Evolutionary conservation across 2,888 invertebrate genomes (phyloP), one percentile per base, ranked within the genome.

Genomic region (Abscondita cerata): DNA sequence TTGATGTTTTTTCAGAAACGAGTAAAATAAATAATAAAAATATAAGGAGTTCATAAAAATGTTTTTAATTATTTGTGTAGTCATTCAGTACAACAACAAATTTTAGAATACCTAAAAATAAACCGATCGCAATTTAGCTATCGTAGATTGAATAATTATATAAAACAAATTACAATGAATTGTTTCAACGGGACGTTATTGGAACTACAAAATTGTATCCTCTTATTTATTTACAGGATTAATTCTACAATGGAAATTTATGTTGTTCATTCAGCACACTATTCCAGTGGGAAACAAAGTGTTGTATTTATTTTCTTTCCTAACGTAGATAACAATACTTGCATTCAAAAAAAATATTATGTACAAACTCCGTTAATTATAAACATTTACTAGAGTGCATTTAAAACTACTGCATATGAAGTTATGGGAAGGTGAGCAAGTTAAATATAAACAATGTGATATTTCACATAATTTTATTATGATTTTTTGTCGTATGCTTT

Each of bases 171-270:
- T 60, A 55, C 55, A 33, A 61, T 34, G 48, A 41, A 41, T 55
- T 54, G 54, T 51, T 61, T 59, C 55, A 61, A 61, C 51, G 55
- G 51, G 55, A 61, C 55, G 60, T 52, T 51, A 55, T 48, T 61
- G 51, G 48, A 52, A 55, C 55, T 55, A 61, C 60, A 36, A 51
- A 46, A 61, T 61, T 61, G 54, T 38, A 36, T 44, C 36, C 44
- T 25, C 41, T 61, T 61, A 61, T 61, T 61, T 61, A 61, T 61
- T 55, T 61, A 61, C 55, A 44, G 55, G 51, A 61, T 61, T 61
- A 61, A 61, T 61, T 61, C 51, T 52, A 34, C 31, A 51, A 61
- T 61, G 50, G 52, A 61, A 61, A 61, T 61, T 61, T 61, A 61
- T 61, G 55, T 55, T 20, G 34, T 55, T 61, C 44, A 55, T 60